Conservation (phyloP, 2,113 vertebrate genomes). For the Xenus cinereus region DNA sequence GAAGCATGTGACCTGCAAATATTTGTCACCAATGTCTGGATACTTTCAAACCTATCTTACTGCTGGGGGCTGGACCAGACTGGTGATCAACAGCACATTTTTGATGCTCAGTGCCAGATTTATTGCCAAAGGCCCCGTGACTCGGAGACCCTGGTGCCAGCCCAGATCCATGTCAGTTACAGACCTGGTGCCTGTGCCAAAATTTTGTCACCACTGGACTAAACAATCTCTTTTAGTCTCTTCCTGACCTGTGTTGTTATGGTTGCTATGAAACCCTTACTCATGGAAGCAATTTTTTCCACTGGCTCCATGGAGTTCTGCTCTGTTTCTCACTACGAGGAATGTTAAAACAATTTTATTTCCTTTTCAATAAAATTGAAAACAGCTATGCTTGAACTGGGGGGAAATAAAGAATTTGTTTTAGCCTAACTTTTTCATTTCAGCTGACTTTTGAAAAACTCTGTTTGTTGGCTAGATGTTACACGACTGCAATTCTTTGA, state of each 20-base stretch:
- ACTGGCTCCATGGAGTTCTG: neutral
- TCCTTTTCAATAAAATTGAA: conserved; percentile 4
- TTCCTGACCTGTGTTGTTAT: neutral
- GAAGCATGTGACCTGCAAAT: neutral
- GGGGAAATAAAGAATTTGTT: neutral
- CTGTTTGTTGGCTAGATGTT: neutral
- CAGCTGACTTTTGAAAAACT: neutral
- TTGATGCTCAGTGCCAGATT: neutral
- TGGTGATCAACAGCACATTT: neutral
- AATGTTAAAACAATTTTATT: neutral
- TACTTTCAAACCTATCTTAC: neutral
- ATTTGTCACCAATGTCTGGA: neutral
- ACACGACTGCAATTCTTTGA: neutral
- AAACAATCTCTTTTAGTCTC: neutral
- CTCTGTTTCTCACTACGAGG: neutral
- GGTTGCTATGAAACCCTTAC: conserved; percentile 12
- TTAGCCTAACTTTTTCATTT: neutral
- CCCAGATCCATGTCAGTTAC: neutral
- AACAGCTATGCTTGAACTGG: neutral
- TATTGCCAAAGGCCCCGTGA: neutral
- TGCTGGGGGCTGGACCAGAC: neutral
- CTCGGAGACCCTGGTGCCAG: neutral
- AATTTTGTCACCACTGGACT: neutral
- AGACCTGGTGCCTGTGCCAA: neutral
- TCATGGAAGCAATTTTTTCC: conserved; percentile 14